Base-by-base conservation (phyloP, 2,113 vertebrate genomes). In the Malurus melanocephalus region DNA sequence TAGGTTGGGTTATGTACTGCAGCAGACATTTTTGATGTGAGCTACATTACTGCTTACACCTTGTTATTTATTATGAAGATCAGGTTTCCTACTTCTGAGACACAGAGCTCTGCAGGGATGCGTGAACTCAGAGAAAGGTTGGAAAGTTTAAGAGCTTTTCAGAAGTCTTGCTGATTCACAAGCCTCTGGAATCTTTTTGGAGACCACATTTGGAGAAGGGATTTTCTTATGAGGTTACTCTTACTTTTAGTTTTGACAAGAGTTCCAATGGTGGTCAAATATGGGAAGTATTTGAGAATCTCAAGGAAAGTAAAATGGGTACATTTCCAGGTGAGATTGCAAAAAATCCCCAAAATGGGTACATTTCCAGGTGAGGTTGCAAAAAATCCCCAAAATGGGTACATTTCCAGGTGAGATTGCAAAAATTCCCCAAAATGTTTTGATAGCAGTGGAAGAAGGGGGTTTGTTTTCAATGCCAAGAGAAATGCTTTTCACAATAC, bases 351-450 rank as follows among this genome's bases (percentile, higher is more conserved):
- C 0, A 17, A 22, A 66, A 38, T 6, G 0, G n/a, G n/a, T n/a
- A n/a, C n/a, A n/a, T n/a, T n/a, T n/a, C n/a, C n/a, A n/a, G n/a
- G 28, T 12, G 64, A 72, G 42, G 23, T 13, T 30, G 48, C 10
- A 27, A 45, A 75, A 43, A 22, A 71, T 67, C 6, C 30, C 24
- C 0, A 17, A 22, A 66, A 38, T 6, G 0, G 5, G 30, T 48
- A 1, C 0, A 0, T 40, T 78, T 67, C 56, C 33, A 72, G 32
- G 28, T 12, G 64, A 72, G 42, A 26, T 13, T 30, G 48, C 10
- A 27, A 45, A 75, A 43, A 22, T 74, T 67, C 6, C 30, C 24
- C 0, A 17, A 22, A 66, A 38, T 6, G 0, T 10, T 90, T 46
- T 6, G 16, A 3, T 76, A 45, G 32, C 32, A 13, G 1, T 11